phyloP scores from a whole-genome alignment of 2,113 vertebrate genomes.

The Sminthopsis crassicaudata region DNA sequence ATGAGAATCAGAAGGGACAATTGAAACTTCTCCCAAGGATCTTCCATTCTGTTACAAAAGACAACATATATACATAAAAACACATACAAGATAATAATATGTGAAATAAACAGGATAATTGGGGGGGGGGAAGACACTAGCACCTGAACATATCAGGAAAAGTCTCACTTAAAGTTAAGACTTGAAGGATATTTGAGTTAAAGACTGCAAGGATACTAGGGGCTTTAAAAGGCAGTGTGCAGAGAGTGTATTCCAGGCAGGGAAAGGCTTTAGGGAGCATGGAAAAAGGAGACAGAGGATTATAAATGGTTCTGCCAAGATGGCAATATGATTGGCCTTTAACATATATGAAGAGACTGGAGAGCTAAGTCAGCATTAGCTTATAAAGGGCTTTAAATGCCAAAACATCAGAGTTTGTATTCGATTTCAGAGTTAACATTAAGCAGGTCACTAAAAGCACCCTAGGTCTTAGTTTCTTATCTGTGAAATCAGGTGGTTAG shows the following conservation, averaged over 20 bases:
- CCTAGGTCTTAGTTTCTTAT: not conserved
- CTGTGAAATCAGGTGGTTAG: not conserved
- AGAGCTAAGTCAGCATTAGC: not conserved
- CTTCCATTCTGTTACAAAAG: not conserved
- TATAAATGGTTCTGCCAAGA: not conserved
- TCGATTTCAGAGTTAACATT: not conserved
- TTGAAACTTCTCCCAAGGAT: not conserved
- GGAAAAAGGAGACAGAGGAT: not conserved
- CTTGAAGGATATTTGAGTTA: no score
- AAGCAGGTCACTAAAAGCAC: not conserved
- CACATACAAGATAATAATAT: not conserved
- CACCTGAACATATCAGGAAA: not conserved
- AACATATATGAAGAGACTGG: not conserved
- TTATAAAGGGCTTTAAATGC: not conserved
- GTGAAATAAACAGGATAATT: not conserved
- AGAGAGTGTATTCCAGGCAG: not conserved
- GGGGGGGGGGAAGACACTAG: not conserved
- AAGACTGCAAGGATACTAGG: not conserved
- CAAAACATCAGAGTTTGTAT: not conserved
- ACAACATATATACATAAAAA: not conserved
- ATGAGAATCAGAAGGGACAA: not conserved
- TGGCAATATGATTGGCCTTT: not conserved
- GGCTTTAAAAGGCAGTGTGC: not conserved
- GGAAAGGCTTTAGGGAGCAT: not conserved
- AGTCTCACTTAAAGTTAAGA: not conserved